phyloP scores from a whole-genome alignment of 2,888 invertebrate species.

The Quadroppia sp. region DNA sequence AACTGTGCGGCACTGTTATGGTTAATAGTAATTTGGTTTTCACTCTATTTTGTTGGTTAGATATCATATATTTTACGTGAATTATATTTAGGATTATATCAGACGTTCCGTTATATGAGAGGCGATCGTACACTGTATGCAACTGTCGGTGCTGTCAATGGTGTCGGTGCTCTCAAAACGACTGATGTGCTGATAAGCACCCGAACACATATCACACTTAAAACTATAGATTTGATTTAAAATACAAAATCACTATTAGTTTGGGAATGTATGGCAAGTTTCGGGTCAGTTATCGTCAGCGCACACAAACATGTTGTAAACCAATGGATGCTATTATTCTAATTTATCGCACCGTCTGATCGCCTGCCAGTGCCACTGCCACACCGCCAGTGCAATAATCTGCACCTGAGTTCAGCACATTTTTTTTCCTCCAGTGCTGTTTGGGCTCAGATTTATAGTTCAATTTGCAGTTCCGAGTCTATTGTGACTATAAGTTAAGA shows the following conservation, averaged over 20 bases:
- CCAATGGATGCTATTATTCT: background rate
- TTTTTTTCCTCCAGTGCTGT: too few species aligned
- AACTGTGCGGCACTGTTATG: constrained; percentile 20
- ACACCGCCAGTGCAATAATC: background rate
- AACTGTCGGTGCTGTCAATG: background rate
- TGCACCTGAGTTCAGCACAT: constrained; percentile 32
- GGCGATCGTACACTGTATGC: background rate
- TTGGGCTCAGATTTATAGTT: background rate
- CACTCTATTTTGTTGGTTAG: background rate
- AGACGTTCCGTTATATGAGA: background rate
- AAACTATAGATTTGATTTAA: constrained; percentile 9
- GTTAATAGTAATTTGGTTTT: constrained; percentile 27
- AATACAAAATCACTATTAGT: background rate
- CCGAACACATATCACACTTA: constrained; percentile 25
- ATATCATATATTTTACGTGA: constrained; percentile 22
- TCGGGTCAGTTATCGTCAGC: background rate
- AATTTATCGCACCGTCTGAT: constrained; percentile 19
- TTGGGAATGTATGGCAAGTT: background rate
- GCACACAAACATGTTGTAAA: background rate
- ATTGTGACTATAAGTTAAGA: background rate
- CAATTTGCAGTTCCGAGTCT: too few species aligned
- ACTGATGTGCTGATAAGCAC: background rate
- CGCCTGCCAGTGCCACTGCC: background rate
- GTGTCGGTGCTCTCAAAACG: background rate
- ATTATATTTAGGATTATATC: constrained; percentile 5